Percentiles rank a stretch among this genome's conserved stretches.
These are phyloP conservation scores for Benitochromis conjunctus DNA, from an alignment of 2,113 vertebrate genomes.

Conservation along the genomic window DNA sequence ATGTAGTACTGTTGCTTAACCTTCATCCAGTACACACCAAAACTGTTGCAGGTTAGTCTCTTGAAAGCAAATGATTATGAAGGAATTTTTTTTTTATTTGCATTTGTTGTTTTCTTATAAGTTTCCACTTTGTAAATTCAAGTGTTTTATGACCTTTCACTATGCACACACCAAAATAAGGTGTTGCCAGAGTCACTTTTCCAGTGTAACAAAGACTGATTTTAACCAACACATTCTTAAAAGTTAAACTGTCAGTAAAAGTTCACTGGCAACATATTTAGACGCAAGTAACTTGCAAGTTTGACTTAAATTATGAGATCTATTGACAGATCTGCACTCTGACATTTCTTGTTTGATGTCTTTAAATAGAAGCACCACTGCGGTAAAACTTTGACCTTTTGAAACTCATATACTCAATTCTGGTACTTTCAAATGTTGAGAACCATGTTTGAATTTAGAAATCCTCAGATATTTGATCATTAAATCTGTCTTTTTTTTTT, in stretches of 20 bases:
- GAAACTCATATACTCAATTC: background rate
- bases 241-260: background rate
- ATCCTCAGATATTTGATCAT: background rate
- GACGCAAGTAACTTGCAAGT: background rate
- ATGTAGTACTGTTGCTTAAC: background rate
- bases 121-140: background rate
- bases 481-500: background rate
- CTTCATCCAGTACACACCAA: background rate
- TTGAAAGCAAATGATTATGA: background rate
- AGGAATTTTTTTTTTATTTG: background rate
- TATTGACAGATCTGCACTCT: background rate
- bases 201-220: background rate
- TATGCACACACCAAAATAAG: background rate
- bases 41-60: background rate
- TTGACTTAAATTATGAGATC: background rate
- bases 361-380: background rate
- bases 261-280: background rate
- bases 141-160: background rate
- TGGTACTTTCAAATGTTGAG: background rate
- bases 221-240: background rate
- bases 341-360: background rate
- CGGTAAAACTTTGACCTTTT: background rate
- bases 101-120: background rate
- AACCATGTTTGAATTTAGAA: background rate
- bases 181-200: background rate